Evolutionary conservation across 1,140 invertebrate genomes (phyloP).

Genomic region (Euura saliciscinereae): DNA sequence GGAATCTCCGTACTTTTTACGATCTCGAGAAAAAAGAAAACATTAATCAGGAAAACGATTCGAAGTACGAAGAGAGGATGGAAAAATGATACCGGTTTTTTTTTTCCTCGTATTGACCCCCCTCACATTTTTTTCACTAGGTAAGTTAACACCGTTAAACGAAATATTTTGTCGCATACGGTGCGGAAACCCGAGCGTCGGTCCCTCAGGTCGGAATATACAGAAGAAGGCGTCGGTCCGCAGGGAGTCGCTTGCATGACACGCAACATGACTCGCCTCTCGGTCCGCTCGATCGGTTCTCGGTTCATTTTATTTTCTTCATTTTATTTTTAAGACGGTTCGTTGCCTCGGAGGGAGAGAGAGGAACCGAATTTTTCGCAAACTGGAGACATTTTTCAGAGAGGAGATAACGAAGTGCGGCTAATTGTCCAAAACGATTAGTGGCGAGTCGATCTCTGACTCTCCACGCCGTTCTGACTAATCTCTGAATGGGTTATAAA

Average conservation of each 20-base stretch:
- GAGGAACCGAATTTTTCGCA: background rate
- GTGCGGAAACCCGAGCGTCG: background rate
- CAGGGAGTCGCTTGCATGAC: background rate
- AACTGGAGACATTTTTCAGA: background rate
- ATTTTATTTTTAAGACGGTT: too few relatives aligned
- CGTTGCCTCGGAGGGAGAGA: background rate
- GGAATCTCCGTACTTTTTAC: background rate
- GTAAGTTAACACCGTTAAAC: background rate
- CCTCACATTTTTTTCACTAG: background rate
- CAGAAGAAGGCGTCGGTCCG: background rate
- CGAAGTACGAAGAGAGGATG: background rate
- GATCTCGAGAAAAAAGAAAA: background rate
- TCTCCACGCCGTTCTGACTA: background rate
- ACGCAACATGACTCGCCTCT: background rate
- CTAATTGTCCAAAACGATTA: background rate
- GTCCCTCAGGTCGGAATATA: background rate
- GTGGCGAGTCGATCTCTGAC: too few relatives aligned
- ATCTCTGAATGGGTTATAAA: background rate
- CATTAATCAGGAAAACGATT: constrained; percentile 5
- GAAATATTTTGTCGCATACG: background rate
- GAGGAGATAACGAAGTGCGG: background rate
- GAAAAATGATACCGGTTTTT: too few relatives aligned
- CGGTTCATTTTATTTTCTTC: too few relatives aligned
- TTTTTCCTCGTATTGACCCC: too few relatives aligned
- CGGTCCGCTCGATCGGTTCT: background rate